phyloP scores from a whole-genome alignment of 2,888 invertebrate genomes.

The Eucriotettix oculatus region DNA sequence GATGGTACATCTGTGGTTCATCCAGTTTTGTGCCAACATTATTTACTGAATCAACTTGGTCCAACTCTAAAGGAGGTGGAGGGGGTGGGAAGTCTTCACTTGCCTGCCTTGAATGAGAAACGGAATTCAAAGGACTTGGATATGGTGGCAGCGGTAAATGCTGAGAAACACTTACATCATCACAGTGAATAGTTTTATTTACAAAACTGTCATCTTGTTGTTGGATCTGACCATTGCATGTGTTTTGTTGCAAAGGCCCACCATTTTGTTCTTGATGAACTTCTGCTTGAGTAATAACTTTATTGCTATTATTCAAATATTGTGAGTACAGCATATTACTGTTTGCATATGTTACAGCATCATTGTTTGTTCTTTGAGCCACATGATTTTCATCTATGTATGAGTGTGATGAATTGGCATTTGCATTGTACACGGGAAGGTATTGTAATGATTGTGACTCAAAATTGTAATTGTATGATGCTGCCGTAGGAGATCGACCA shows the following conservation, averaged over 20 bases:
- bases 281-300: conserved; percentile 69
- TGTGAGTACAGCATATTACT: conserved; percentile 22
- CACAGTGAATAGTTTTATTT: neutral
- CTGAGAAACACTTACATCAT: conserved; percentile 1
- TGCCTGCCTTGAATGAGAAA: conserved; percentile 65
- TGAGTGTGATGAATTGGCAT: conserved; percentile 6
- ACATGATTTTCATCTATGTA: neutral
- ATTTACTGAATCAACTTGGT: conserved; percentile 30
- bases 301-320: conserved; percentile 20
- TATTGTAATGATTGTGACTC: conserved; percentile 48
- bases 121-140: conserved; percentile 60
- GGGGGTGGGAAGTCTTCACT: conserved; percentile 84
- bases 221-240: neutral
- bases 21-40: conserved; percentile 14
- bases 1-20: neutral
- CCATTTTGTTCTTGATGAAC: conserved; percentile 58
- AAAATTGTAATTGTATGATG: neutral
- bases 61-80: conserved; percentile 29
- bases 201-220: neutral
- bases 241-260: neutral
- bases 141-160: conserved; percentile 57
- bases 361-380: conserved; percentile 19
- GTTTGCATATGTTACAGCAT: conserved; percentile 29
- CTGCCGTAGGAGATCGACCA: neutral
- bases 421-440: conserved; percentile 35